Evolutionary conservation across 2,888 invertebrate genomes (phyloP), one percentile per base, ranked within the genome.

Genomic region (Synanthedon formicaeformis): DNA sequence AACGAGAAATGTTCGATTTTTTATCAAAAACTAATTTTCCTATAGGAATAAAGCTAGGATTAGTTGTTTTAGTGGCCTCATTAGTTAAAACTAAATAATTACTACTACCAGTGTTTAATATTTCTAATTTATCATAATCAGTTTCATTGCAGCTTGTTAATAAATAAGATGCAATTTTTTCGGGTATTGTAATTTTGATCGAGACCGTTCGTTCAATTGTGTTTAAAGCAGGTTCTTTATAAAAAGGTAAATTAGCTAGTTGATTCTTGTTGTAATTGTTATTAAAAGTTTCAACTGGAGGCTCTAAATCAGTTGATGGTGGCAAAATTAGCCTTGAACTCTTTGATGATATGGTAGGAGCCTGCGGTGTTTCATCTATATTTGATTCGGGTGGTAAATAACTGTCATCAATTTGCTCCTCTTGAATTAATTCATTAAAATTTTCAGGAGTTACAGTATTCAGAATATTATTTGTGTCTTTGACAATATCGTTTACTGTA

Each of bases 191-290:
- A 57, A 87, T 85, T 80, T 85, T 86, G 45, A 87, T 63, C 10
- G 85, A 84, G 14, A 87, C 81, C 5, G 84, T 86, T 63, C 85
- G 71, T 63, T 86, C 85, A 55, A 86, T 85, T 1, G 84, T 85
- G 52, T 80, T 84, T 52, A 67, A 60, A 16, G 68, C 52, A 8
- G 78, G 64, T 61, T 82, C 79, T 65, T 78, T 80, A 52, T 69
- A 78, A 60, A 70, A 85, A 40, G 85, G 82, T 55, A 85, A 70
- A 58, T 68, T 75, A 2, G 78, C 65, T 41, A 84, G 55, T 56
- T 63, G 68, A 55, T 84, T 85, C 53, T 57, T 62, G 53, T 69
- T 77, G 60, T 69, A 59, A 56, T 64, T 61, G 53, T 60, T 61
- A 49, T 58, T 53, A 14, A 58, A 56, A 27, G 58, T 69, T 64